These are phyloP conservation scores for Anniella stebbinsi DNA, from an alignment of 2,797 vertebrate species.

Conservation along the genomic window DNA sequence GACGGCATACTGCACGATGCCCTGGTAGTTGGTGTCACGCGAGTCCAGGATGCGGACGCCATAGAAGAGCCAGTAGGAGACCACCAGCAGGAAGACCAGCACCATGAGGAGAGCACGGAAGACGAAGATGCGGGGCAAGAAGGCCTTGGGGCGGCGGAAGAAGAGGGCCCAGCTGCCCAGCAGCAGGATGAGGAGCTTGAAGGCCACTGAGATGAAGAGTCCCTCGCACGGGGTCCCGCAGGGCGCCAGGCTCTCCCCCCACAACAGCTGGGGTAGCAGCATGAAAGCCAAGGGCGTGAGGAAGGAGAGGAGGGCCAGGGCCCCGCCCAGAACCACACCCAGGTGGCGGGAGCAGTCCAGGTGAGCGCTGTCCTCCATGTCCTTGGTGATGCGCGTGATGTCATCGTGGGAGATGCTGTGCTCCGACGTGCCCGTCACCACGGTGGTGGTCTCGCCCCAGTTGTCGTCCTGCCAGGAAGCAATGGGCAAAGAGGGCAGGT, in stretches of 20 bases:
- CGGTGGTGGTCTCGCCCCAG: slow-evolving; percentile 95
- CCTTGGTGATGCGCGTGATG: slow-evolving; percentile 93
- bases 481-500: no score
- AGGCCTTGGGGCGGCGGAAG: slow-evolving; percentile 89
- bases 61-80: slow-evolving; percentile 97
- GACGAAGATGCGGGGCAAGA: slow-evolving; percentile 89
- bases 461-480: slow-evolving; percentile 86
- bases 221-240: slow-evolving; percentile 95
- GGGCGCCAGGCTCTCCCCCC: slow-evolving; percentile 87
- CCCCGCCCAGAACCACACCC: slow-evolving; percentile 82
- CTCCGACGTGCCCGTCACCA: slow-evolving; percentile 93
- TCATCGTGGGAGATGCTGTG: slow-evolving; percentile 95
- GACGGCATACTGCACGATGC: slow-evolving; percentile 90
- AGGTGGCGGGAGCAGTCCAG: slow-evolving; percentile 91
- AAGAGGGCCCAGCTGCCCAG: slow-evolving; percentile 96
- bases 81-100: slow-evolving; percentile 90
- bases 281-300: slow-evolving; percentile 93
- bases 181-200: slow-evolving; percentile 94
- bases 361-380: slow-evolving; percentile 92
- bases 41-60: slow-evolving; percentile 91
- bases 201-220: slow-evolving; percentile 96
- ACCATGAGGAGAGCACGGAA: slow-evolving; percentile 92
- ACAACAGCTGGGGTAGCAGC: slow-evolving; percentile 90
- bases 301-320: slow-evolving; percentile 90
- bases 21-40: slow-evolving; percentile 88